These are phyloP conservation scores for Ornithoptera priamus DNA, from an alignment of 2,888 invertebrate genomes.

Conservation along the genomic window DNA sequence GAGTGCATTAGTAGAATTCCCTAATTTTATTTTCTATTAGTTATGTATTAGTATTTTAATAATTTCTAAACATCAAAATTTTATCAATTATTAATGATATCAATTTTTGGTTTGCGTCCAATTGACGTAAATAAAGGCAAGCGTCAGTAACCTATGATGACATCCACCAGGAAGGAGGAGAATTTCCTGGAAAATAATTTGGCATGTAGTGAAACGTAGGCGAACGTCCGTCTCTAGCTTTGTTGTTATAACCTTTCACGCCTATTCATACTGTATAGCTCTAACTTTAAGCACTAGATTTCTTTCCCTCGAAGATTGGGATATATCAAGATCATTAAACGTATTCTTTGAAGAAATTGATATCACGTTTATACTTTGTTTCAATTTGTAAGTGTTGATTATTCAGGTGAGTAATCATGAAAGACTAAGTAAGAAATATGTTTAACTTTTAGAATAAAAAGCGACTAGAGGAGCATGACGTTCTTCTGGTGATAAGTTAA, in stretches of 20 bases:
- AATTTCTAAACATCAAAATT: neutral
- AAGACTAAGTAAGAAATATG: neutral
- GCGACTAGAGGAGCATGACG: no score
- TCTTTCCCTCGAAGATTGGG: neutral
- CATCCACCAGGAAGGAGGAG: conserved; percentile 10
- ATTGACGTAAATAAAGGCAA: conserved; percentile 3
- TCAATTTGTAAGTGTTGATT: neutral
- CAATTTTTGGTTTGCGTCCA: neutral
- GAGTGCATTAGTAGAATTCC: no score
- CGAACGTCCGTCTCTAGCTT: conserved; percentile 2
- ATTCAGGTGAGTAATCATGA: neutral
- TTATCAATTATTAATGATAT: neutral
- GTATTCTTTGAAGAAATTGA: neutral
- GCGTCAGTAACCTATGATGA: conserved; percentile 15
- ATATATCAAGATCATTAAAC: neutral
- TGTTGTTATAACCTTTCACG: neutral
- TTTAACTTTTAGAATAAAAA: no score
- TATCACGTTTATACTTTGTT: neutral
- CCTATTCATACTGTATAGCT: neutral
- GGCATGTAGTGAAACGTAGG: conserved; percentile 9
- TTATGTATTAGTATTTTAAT: neutral
- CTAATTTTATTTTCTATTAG: no score
- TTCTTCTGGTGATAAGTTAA: no score
- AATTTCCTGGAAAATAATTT: conserved; percentile 17
- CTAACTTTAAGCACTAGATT: neutral